These are phyloP conservation scores for Macrotrachela quadricornifera DNA, from an alignment of 1,140 invertebrate species.

Conservation along the genomic window DNA sequence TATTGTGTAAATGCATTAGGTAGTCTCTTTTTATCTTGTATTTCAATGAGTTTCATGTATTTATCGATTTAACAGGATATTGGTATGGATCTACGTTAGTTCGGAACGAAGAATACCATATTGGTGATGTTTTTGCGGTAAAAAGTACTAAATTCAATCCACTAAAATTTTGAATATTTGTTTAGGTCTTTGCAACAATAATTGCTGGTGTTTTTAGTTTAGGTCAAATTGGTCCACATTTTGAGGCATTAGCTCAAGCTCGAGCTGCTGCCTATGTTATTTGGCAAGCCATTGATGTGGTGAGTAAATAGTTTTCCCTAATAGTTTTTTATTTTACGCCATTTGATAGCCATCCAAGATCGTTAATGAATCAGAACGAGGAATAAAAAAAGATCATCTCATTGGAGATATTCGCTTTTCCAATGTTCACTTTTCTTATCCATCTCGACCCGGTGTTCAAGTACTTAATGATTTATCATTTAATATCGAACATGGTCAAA, in stretches of 20 bases:
- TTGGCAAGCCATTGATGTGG: conserved; percentile 50
- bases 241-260: conserved; percentile 51
- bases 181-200: conserved; percentile 34
- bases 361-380: no score
- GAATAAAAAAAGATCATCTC: background rate
- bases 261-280: conserved; percentile 52
- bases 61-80: background rate
- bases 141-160: no score
- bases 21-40: no score
- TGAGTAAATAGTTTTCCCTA: no score
- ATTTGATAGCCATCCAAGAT: no score
- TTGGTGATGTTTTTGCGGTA: no score
- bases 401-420: conserved; percentile 24
- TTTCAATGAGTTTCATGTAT: no score
- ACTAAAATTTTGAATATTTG: conserved; percentile 3
- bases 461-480: conserved; percentile 36
- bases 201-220: conserved; percentile 62
- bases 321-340: no score
- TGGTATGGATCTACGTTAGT: background rate
- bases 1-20: no score
- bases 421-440: conserved; percentile 30
- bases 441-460: conserved; percentile 25
- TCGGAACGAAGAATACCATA: background rate
- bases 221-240: conserved; percentile 54
- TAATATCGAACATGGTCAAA: conserved; percentile 42